Conservation (phyloP, 2,113 vertebrate species). For the Bettongia penicillata region DNA sequence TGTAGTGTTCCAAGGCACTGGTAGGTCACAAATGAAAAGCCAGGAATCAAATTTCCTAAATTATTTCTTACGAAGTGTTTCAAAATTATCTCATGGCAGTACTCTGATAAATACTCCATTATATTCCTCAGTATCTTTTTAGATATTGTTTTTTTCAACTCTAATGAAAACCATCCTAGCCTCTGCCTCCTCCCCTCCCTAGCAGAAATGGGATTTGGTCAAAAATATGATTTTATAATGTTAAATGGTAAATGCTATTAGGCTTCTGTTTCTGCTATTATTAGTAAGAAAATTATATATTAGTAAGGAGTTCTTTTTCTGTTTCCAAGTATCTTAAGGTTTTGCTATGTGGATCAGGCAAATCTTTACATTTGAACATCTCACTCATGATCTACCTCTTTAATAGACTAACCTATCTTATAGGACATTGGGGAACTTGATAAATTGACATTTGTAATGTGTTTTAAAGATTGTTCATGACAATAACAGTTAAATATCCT, state of each 20-base stretch:
- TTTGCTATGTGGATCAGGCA: background rate
- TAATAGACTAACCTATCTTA: background rate
- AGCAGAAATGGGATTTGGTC: conserved; percentile 13
- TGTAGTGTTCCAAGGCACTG: background rate
- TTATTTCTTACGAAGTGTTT: background rate
- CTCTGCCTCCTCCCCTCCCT: background rate
- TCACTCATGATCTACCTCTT: background rate
- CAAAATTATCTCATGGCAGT: background rate
- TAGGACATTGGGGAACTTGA: background rate
- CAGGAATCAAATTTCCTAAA: background rate
- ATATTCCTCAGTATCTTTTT: background rate
- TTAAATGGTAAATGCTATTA: background rate
- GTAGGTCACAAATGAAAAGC: background rate
- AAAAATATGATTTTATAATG: conserved; percentile 23
- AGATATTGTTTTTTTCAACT: background rate
- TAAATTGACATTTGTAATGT: background rate
- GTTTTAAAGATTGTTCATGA: background rate
- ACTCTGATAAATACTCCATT: background rate
- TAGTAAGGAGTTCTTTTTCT: background rate
- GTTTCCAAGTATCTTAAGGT: background rate
- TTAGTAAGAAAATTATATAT: conserved; percentile 2
- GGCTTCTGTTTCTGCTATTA: background rate
- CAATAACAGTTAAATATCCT: background rate
- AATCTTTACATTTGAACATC: background rate
- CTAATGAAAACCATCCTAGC: background rate